phyloP scores from a whole-genome alignment of 2,113 vertebrate genomes.

The Montifringilla adamsi region DNA sequence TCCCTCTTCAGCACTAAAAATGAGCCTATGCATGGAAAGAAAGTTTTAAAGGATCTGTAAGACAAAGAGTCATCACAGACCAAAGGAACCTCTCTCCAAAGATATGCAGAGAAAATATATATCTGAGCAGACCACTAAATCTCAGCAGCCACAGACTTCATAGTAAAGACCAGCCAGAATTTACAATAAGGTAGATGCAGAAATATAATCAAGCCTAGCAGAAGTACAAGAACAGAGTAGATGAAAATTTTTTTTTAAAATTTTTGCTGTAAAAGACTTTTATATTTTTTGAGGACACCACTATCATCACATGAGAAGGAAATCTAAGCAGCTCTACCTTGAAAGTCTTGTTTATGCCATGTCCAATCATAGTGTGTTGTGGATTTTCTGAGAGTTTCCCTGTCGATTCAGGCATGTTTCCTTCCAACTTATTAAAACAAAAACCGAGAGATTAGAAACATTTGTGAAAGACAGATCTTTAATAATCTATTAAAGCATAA shows the following conservation, averaged over 20 bases:
- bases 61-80: not conserved
- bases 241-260: accelerated
- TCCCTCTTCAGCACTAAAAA: not conserved
- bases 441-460: not conserved
- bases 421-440: not conserved
- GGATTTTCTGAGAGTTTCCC: not conserved
- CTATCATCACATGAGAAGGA: not conserved
- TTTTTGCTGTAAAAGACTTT: not conserved
- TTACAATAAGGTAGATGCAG: not conserved
- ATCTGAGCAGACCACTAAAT: not conserved
- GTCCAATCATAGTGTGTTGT: accelerated
- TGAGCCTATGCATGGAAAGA: not conserved
- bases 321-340: not conserved
- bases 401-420: not conserved
- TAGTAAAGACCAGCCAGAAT: not conserved
- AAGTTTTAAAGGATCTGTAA: not conserved
- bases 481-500: not conserved
- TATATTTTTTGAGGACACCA: not conserved
- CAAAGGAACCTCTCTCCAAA: not conserved
- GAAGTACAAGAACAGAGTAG: not conserved
- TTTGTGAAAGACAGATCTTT: not conserved
- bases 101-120: not conserved
- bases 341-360: not conserved
- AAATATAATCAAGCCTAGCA: not conserved
- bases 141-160: not conserved